phyloP scores from a whole-genome alignment of 1,140 invertebrate species.

The Dreissena polymorpha region DNA sequence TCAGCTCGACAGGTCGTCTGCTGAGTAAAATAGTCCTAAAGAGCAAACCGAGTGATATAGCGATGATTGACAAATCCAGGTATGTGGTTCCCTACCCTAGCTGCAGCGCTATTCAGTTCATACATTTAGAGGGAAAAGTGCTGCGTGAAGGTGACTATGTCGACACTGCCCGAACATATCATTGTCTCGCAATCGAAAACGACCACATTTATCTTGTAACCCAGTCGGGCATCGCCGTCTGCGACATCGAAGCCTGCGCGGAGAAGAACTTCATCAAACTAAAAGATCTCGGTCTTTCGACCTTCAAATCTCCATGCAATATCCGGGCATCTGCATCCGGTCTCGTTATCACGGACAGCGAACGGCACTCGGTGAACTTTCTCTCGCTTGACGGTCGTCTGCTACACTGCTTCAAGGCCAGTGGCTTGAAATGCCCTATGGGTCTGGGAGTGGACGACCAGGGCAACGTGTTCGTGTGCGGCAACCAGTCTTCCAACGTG shows the following conservation, averaged over 20 bases:
- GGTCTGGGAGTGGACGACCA: slow-evolving; percentile 20
- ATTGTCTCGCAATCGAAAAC: slow-evolving; percentile 5
- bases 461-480: slow-evolving; percentile 28
- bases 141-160: slow-evolving; percentile 30
- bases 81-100: slow-evolving; percentile 27
- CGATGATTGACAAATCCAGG: slow-evolving; percentile 13
- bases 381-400: slow-evolving; percentile 28
- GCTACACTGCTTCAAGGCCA: slow-evolving; percentile 16
- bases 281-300: slow-evolving; percentile 31
- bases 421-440: slow-evolving; percentile 17
- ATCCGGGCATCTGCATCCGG: slow-evolving; percentile 18
- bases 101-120: slow-evolving; percentile 34
- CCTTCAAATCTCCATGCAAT: neutral
- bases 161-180: slow-evolving; percentile 25
- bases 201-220: slow-evolving; percentile 28
- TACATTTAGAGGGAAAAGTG: slow-evolving; percentile 22
- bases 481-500: slow-evolving; percentile 25
- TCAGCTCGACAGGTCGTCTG: slow-evolving; percentile 19
- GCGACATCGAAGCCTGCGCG: slow-evolving; percentile 13
- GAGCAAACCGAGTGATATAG: slow-evolving; percentile 45
- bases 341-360: slow-evolving; percentile 33
- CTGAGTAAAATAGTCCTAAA: slow-evolving; percentile 37
- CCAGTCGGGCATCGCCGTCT: slow-evolving; percentile 28
- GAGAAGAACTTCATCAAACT: slow-evolving; percentile 31
- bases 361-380: slow-evolving; percentile 13